Percentiles rank a stretch among this genome's conserved stretches.
phyloP scores from a whole-genome alignment of 2,888 invertebrate species.

The Rosalia funebris region DNA sequence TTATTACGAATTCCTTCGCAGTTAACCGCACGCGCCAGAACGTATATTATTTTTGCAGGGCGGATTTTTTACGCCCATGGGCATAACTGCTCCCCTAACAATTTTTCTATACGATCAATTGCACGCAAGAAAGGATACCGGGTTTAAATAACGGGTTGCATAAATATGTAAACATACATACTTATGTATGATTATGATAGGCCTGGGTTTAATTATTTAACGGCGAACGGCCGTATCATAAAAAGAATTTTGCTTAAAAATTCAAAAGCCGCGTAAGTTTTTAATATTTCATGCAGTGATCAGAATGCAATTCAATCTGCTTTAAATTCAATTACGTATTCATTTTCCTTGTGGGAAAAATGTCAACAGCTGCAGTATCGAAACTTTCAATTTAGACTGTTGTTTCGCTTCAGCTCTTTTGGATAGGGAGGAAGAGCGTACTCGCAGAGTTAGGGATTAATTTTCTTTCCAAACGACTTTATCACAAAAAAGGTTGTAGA shows the following conservation, averaged over 20 bases:
- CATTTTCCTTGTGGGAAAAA: conserved; percentile 55
- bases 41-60: not conserved
- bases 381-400: conserved; percentile 53
- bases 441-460: conserved; percentile 40
- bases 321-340: conserved; percentile 56
- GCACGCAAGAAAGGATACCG: too few relatives aligned
- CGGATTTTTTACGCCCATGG: not conserved
- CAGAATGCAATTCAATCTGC: conserved; percentile 53
- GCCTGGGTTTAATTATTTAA: too few relatives aligned
- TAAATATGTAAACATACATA: too few relatives aligned
- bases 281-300: conserved; percentile 43
- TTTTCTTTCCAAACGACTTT: conserved; percentile 46
- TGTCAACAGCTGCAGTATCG: conserved; percentile 55
- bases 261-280: not conserved
- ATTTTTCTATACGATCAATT: too few relatives aligned
- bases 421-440: conserved; percentile 42
- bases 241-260: too few relatives aligned
- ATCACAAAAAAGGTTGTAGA: conserved; percentile 45
- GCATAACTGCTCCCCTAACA: too few relatives aligned
- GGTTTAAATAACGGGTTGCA: too few relatives aligned
- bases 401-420: conserved; percentile 46
- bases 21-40: not conserved
- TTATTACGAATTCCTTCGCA: not conserved
- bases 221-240: too few relatives aligned
- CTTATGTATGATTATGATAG: too few relatives aligned